Conservation (phyloP, 2,797 vertebrate species). For the Gymnopithys bicolor region DNA sequence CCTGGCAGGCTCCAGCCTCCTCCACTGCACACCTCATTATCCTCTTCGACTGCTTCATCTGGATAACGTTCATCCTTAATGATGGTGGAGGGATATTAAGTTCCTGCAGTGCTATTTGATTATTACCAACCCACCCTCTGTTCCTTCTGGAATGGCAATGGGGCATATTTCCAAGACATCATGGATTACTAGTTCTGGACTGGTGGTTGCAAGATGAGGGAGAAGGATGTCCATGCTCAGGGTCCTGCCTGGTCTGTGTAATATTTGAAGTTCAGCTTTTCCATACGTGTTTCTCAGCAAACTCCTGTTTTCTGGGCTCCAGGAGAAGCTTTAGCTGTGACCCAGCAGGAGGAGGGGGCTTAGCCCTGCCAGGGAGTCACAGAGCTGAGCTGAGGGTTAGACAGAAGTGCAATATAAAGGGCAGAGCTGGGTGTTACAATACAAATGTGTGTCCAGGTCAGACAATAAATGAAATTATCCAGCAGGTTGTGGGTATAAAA, state of each 20-base stretch:
- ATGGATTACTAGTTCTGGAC: not conserved
- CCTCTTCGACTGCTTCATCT: not conserved
- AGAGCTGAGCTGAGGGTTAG: not conserved
- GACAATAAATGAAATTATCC: not conserved
- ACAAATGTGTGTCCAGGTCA: not conserved
- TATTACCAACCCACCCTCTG: not conserved
- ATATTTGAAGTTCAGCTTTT: not conserved
- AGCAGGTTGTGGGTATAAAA: not conserved
- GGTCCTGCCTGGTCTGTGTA: not conserved
- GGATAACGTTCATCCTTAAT: not conserved
- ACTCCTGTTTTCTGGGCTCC: not conserved
- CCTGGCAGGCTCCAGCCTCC: slow-evolving; percentile 20
- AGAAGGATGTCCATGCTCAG: not conserved
- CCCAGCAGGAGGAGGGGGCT: not conserved
- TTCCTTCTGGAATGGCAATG: not conserved
- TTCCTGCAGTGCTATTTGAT: not conserved
- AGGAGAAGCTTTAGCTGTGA: not conserved
- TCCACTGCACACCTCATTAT: slow-evolving; percentile 29
- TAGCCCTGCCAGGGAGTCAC: rapidly evolving
- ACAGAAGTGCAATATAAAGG: not conserved
- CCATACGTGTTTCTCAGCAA: not conserved
- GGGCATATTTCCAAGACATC: not conserved
- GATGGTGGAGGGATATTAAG: not conserved
- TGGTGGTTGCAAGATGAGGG: not conserved
- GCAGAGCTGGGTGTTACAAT: not conserved